A percentile compares a stretch with the other conserved stretches of the same genome.
Conservation (phyloP, 2,888 invertebrate genomes). For the Apamea monoglypha region DNA sequence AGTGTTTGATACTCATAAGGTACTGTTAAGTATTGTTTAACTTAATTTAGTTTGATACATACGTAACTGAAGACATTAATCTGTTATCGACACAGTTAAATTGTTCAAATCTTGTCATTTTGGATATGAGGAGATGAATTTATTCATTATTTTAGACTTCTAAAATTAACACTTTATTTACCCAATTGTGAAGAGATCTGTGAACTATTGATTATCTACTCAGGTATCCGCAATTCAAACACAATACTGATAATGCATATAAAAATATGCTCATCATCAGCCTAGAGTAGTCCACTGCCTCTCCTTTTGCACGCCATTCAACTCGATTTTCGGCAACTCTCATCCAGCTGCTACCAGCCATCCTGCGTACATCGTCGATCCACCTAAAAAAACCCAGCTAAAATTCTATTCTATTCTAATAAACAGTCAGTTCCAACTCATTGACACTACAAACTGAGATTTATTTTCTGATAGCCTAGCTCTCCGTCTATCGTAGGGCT, state of each 20-base stretch:
- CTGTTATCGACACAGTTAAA: no score
- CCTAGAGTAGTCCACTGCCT: not conserved
- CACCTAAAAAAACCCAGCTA: not conserved
- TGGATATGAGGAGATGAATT: no score
- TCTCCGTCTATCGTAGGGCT: conserved; percentile 54
- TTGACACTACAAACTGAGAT: conserved; percentile 18
- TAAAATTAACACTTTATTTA: not conserved
- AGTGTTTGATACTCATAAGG: not conserved
- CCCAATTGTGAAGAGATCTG: not conserved
- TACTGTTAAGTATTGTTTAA: no score
- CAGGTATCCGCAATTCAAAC: not conserved
- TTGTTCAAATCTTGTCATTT: no score
- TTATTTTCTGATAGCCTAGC: conserved; percentile 37
- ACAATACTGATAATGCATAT: not conserved
- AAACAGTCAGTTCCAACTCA: not conserved
- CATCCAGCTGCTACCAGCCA: not conserved
- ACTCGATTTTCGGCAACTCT: not conserved
- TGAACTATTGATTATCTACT: not conserved
- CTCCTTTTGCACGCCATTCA: not conserved
- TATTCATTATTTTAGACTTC: no score
- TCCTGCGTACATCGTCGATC: not conserved
- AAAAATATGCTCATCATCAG: no score
- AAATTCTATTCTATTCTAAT: no score
- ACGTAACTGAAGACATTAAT: not conserved
- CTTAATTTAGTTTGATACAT: not conserved